Base-by-base conservation (phyloP, 2,113 vertebrate species). In the Myrmophylax atrothorax region DNA sequence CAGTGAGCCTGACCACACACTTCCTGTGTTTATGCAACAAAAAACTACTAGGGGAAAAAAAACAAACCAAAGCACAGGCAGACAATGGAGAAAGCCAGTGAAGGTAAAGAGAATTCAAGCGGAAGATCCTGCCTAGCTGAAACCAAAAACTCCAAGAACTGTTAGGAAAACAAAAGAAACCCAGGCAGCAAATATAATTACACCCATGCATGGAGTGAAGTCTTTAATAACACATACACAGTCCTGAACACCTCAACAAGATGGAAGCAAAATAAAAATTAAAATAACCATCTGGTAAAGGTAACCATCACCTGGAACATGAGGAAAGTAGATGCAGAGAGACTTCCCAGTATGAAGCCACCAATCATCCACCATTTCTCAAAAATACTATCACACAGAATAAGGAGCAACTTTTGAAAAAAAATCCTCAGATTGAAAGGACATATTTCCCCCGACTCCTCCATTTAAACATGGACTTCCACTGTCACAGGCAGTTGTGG, bases 1-100 rank as follows among this genome's bases (percentile, higher is more conserved):
- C n/a, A 37, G 26, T 0, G 1, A 14, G 23, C 31, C 55, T 3
- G 1, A 55, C 84, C 89, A 78, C 7, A 5, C 8, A 0, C 20
- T 77, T 77, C 68, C 63, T 80, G 50, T 53, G 58, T 62, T 88
- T 64, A 83, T 56, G 63, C 58, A 93, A 80, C 40, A 74, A 81
- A 96, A 91, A 58, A 2, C 24, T 68, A 77, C 55, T 14, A 29
- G 17, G 7, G 13, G 3, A 31, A 28, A 58, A 68, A 89, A 80
- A 77, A 2, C 52, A 59, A 49, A 23, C 3, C 1, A 33, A 49
- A 73, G 18, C 24, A 31, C 12, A 19, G 31, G 25, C 35, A 52
- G 44, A 72, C 38, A 84, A 72, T 1, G 1, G 35, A 84, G 59
- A 29, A 16, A 23, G 63, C 17, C 22, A 11, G 18, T 4, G 42